Conservation (phyloP, 2,113 vertebrate genomes). For the Tonatia bakeri region DNA sequence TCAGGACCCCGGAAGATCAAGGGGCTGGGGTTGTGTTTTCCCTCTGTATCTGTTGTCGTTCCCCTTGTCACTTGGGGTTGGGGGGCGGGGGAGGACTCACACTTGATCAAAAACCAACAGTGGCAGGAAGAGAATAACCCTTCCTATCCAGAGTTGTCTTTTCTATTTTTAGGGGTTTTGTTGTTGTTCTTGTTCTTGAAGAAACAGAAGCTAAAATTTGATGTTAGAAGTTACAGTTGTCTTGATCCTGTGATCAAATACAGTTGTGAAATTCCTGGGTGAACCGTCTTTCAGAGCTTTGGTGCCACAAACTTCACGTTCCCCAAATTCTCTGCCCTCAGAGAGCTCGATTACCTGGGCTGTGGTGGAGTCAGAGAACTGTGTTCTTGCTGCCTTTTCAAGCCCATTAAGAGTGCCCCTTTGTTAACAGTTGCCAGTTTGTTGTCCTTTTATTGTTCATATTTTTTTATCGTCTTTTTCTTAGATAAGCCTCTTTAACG, state of each 20-base stretch:
- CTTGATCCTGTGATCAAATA: neutral
- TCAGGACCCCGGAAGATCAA: neutral
- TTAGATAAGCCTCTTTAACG: too few relatives aligned
- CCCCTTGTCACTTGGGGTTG: neutral
- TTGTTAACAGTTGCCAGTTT: too few relatives aligned
- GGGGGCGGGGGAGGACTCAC: neutral
- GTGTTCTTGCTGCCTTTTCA: neutral
- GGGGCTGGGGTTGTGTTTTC: neutral
- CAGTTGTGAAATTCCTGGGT: neutral
- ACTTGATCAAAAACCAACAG: neutral
- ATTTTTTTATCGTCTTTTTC: too few relatives aligned
- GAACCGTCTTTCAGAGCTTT: neutral
- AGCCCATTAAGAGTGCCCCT: neutral
- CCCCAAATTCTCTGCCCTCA: neutral
- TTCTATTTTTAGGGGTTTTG: neutral
- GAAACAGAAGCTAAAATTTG: neutral
- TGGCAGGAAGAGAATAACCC: neutral
- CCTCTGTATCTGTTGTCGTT: neutral
- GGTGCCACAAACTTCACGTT: neutral
- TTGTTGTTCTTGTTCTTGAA: neutral
- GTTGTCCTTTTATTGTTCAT: too few relatives aligned
- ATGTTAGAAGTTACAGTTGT: neutral
- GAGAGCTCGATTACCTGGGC: neutral
- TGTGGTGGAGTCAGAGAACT: neutral
- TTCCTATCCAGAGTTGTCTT: neutral